Evolutionary conservation across 2,797 vertebrate genomes (phyloP).

Genomic region (Vireo griseus): DNA sequence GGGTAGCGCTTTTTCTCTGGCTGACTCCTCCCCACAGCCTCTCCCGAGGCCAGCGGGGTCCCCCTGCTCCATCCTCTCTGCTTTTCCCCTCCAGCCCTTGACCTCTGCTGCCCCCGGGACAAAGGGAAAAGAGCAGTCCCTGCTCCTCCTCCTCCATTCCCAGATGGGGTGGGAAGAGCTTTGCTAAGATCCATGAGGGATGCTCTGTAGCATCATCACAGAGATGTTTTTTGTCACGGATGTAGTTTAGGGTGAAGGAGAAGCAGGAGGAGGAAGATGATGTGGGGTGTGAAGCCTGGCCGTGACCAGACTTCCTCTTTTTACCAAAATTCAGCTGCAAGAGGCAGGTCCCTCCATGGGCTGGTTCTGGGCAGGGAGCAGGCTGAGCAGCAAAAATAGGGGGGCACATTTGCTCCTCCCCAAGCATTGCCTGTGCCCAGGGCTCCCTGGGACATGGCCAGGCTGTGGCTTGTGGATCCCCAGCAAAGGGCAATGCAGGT

Average conservation of each 20-base stretch:
- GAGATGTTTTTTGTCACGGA: neutral
- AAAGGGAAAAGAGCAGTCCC: neutral
- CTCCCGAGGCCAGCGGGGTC: neutral
- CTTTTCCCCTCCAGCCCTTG: neutral
- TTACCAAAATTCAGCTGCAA: accelerated
- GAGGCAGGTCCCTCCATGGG: neutral
- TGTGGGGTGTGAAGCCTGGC: neutral
- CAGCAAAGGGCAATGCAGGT: accelerated
- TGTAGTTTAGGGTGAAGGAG: neutral
- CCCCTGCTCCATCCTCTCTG: neutral
- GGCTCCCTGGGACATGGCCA: accelerated
- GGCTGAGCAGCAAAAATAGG: neutral
- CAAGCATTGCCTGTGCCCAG: neutral
- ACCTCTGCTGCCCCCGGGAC: neutral
- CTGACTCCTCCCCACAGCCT: neutral
- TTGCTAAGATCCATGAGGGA: neutral
- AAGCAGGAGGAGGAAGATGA: neutral
- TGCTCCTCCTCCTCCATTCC: neutral
- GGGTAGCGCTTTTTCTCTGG: neutral
- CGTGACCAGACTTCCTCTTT: neutral
- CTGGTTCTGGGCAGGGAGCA: neutral
- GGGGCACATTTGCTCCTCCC: neutral
- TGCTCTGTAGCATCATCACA: neutral
- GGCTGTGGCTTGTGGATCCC: neutral
- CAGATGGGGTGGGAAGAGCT: neutral